Percentiles rank a stretch among this genome's conserved stretches.
Evolutionary conservation across 2,888 invertebrate genomes (phyloP).

Genomic region (Oligia latruncula): DNA sequence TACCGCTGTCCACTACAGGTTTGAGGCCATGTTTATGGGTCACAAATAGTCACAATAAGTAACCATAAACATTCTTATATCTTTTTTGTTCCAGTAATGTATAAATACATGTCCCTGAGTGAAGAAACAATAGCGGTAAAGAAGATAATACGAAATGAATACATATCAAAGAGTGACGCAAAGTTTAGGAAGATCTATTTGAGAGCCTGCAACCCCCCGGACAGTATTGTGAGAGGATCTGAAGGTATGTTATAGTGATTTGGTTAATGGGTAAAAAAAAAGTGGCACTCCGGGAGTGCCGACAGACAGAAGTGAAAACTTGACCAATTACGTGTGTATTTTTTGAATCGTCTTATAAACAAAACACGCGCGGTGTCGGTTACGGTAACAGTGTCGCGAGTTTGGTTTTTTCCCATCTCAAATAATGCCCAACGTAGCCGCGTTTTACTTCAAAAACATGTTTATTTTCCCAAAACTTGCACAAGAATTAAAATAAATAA

Average conservation of each 20-base stretch:
- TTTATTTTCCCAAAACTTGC: background rate
- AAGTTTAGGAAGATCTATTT: conserved; percentile 92
- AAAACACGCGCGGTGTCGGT: too few species aligned
- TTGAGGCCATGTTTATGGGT: background rate
- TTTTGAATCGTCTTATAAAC: too few species aligned
- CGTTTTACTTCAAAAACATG: too few species aligned
- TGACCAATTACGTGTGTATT: too few species aligned
- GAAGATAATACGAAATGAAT: conserved; percentile 85
- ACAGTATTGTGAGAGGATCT: conserved; percentile 92
- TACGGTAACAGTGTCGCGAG: too few species aligned
- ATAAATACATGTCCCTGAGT: conserved; percentile 93
- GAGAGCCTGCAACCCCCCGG: conserved; percentile 93
- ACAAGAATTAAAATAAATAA: background rate
- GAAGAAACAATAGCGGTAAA: conserved; percentile 84
- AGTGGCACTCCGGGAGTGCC: too few species aligned
- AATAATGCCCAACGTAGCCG: too few species aligned
- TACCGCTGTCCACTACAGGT: background rate
- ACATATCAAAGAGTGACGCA: conserved; percentile 89
- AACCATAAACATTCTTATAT: background rate
- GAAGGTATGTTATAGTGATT: conserved; percentile 91
- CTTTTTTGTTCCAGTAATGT: conserved; percentile 91
- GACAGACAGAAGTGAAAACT: too few species aligned
- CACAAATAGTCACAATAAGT: background rate
- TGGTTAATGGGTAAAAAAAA: background rate
- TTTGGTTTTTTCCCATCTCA: too few species aligned